Evolutionary conservation across 2,797 vertebrate genomes (phyloP).

Genomic region (Danio kyathit): DNA sequence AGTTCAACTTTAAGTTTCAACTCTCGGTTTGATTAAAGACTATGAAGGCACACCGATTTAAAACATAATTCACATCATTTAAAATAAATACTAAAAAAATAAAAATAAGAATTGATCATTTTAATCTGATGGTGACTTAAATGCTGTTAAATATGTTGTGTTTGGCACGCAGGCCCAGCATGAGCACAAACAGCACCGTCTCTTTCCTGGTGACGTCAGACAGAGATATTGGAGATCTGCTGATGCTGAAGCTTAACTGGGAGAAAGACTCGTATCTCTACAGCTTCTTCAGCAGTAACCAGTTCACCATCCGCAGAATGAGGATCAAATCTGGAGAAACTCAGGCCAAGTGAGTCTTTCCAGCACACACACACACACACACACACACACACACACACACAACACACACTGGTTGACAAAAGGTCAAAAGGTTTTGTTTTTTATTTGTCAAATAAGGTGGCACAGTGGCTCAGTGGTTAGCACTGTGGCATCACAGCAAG

Average conservation of each 20-base stretch:
- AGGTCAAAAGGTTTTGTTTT: too few relatives aligned
- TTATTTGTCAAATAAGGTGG: too few relatives aligned
- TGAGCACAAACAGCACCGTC: constrained; percentile 83
- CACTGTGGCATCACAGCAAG: too few relatives aligned
- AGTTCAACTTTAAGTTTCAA: too few relatives aligned
- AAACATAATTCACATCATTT: too few relatives aligned
- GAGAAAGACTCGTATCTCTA: constrained; percentile 80
- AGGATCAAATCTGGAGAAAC: constrained; percentile 88
- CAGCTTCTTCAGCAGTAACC: constrained; percentile 78
- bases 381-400: too few relatives aligned
- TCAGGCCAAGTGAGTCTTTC: constrained; percentile 83
- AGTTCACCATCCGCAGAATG: constrained; percentile 79
- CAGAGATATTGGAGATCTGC: constrained; percentile 84
- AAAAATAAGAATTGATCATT: not conserved
- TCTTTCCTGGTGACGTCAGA: constrained; percentile 88
- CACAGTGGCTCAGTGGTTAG: too few relatives aligned
- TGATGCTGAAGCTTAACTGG: constrained; percentile 85
- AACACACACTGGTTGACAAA: too few relatives aligned
- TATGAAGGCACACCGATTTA: too few relatives aligned
- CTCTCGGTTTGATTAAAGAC: too few relatives aligned
- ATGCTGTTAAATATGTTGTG: not conserved
- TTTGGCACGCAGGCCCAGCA: constrained; percentile 71
- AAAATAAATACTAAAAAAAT: too few relatives aligned
- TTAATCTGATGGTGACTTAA: not conserved
- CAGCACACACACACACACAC: too few relatives aligned